Conservation (phyloP, 2,797 vertebrate genomes). For the Fringilla coelebs region DNA sequence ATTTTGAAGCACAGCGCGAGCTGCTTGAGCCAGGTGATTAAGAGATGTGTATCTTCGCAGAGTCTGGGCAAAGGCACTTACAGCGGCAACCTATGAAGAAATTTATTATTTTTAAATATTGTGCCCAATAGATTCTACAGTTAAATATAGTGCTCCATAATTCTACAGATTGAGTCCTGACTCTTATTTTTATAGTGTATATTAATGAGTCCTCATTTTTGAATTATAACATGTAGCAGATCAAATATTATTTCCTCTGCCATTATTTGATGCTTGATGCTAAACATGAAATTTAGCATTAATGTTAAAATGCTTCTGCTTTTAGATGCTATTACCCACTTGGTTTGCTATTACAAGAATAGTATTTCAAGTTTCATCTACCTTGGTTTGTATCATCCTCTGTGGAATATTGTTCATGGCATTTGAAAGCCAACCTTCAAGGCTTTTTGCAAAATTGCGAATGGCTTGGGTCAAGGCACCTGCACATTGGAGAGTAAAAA, state of each 20-base stretch:
- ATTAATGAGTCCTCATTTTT: background rate
- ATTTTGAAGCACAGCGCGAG: conserved; percentile 83
- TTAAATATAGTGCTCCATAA: too few relatives aligned
- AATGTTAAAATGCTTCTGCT: background rate
- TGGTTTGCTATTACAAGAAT: background rate
- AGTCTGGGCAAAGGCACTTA: conserved; percentile 89
- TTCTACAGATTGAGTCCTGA: background rate
- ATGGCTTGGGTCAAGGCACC: conserved; percentile 89
- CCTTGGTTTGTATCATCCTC: conserved; percentile 88
- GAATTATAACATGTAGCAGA: background rate
- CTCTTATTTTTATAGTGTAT: background rate
- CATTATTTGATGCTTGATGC: background rate
- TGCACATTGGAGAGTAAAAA: conserved; percentile 67
- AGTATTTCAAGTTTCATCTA: conserved; percentile 30
- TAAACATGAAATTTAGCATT: background rate
- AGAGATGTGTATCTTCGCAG: conserved; percentile 86
- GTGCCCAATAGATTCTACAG: background rate
- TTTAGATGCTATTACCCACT: background rate
- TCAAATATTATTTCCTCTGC: background rate
- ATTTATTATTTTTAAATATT: background rate
- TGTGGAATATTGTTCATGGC: conserved; percentile 88
- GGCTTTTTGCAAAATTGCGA: conserved; percentile 89
- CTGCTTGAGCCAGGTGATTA: conserved; percentile 85
- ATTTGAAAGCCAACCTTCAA: conserved; percentile 86
- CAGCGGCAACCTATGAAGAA: conserved; percentile 79